These are phyloP conservation scores for Serrognathus titanus DNA, from an alignment of 2,888 invertebrate species.

Conservation along the genomic window DNA sequence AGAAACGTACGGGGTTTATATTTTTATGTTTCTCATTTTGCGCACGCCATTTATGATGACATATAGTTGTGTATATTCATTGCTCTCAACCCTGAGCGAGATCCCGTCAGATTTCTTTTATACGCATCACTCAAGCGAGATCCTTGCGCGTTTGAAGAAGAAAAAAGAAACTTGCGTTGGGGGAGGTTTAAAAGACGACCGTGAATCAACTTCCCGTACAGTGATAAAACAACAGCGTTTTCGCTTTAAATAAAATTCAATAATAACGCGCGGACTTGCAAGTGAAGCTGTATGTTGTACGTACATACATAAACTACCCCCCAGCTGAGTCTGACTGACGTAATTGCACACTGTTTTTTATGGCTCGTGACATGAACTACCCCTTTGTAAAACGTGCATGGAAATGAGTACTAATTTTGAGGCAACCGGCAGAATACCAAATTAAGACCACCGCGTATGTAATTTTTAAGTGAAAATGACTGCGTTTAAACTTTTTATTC, in stretches of 20 bases:
- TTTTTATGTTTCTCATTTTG: constrained; percentile 8
- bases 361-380: constrained; percentile 12
- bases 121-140: background rate
- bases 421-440: constrained; percentile 19
- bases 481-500: constrained; percentile 12
- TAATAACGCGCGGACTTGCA: background rate
- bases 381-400: constrained; percentile 20
- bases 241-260: background rate
- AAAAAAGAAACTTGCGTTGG: too few species aligned
- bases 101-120: constrained; percentile 7
- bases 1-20: constrained; percentile 21
- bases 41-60: constrained; percentile 10
- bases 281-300: background rate
- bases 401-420: constrained; percentile 24
- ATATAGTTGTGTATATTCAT: constrained; percentile 2
- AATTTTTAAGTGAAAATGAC: constrained; percentile 19
- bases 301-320: background rate
- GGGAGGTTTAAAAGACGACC: too few species aligned
- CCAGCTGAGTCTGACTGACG: constrained; percentile 7
- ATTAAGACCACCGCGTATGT: constrained; percentile 17
- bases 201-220: background rate
- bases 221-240: background rate
- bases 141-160: background rate
- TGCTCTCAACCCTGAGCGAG: constrained; percentile 6
- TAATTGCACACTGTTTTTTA: constrained; percentile 6